These are phyloP conservation scores for Hystrix brachyura DNA, from an alignment of 2,113 vertebrate species.

Conservation along the genomic window DNA sequence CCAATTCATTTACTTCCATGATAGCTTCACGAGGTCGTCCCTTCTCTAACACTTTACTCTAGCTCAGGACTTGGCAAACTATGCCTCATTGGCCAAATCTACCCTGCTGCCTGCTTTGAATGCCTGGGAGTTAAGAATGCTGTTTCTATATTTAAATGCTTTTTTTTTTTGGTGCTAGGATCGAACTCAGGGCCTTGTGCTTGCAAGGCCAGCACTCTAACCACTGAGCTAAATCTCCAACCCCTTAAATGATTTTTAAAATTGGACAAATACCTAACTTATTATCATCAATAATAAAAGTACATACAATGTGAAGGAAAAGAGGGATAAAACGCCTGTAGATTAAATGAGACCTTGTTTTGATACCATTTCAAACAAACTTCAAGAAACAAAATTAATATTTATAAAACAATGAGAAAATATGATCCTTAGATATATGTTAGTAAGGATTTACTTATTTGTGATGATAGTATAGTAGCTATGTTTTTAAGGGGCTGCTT, in stretches of 20 bases:
- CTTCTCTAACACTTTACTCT: background rate
- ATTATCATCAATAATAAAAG: background rate
- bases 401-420: background rate
- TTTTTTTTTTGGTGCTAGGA: background rate
- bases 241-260: background rate
- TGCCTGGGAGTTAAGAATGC: background rate
- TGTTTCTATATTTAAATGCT: slow-evolving; percentile 14
- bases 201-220: too few species aligned
- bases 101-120: slow-evolving; percentile 3
- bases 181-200: too few species aligned
- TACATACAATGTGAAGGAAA: background rate
- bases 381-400: slow-evolving; percentile 3
- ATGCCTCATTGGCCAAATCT: background rate
- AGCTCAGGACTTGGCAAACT: background rate
- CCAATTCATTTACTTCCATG: background rate
- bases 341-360: background rate
- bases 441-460: slow-evolving; percentile 22
- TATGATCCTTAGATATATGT: background rate
- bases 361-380: background rate
- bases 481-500: background rate
- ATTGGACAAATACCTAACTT: background rate
- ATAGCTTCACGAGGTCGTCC: background rate
- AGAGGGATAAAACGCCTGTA: background rate
- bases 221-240: too few species aligned
- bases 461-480: background rate